Conservation (phyloP, 2,888 invertebrate genomes). For the Eumacrocentrus americanus region DNA sequence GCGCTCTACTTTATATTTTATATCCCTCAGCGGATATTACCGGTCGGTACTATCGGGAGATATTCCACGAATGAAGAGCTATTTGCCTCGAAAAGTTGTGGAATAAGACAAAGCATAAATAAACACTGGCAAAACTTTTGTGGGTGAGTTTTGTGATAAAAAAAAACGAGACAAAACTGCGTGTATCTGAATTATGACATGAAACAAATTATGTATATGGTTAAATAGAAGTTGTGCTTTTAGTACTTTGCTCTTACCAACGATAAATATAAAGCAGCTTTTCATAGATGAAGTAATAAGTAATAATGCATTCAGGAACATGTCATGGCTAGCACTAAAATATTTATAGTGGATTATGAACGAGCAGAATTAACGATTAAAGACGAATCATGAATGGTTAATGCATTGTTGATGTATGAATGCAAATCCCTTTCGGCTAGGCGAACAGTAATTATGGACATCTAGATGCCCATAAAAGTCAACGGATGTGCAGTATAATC, state of each 20-base stretch:
- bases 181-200: neutral
- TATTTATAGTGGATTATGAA: neutral
- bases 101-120: conserved; percentile 5
- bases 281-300: neutral
- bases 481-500: conserved; percentile 18
- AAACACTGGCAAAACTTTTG: neutral
- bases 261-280: neutral
- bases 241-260: neutral
- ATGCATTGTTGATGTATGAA: neutral
- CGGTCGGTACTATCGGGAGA: conserved; percentile 1
- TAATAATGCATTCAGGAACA: neutral
- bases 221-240: neutral
- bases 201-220: neutral
- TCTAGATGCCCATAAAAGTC: conserved; percentile 21
- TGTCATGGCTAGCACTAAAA: neutral
- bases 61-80: conserved; percentile 11
- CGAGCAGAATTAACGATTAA: neutral
- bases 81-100: conserved; percentile 4
- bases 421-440: conserved; percentile 1
- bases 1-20: conserved; percentile 12
- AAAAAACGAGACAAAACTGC: neutral
- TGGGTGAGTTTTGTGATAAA: neutral
- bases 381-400: conserved; percentile 6
- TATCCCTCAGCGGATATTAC: conserved; percentile 8
- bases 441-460: conserved; percentile 14